phyloP scores from a whole-genome alignment of 2,113 vertebrate genomes.

The Panurus biarmicus region DNA sequence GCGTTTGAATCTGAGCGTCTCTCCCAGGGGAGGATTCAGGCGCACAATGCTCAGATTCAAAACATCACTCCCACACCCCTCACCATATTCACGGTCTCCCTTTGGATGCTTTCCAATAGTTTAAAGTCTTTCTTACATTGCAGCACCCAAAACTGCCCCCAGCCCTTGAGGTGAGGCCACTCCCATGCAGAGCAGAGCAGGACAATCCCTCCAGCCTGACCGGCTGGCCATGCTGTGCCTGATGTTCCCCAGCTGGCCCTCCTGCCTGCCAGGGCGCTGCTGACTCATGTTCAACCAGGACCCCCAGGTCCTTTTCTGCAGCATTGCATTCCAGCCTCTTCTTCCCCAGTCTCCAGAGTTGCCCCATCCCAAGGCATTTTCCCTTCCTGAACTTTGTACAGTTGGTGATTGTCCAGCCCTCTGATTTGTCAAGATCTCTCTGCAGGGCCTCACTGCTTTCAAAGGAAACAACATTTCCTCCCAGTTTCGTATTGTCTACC shows the following conservation, averaged over 20 bases:
- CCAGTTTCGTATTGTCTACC: neutral
- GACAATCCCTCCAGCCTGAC: neutral
- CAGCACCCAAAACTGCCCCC: rapidly evolving
- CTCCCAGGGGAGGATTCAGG: no score
- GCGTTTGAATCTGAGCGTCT: no score
- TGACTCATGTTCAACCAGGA: rapidly evolving
- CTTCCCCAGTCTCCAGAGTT: neutral
- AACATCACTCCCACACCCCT: no score
- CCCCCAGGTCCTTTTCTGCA: no score
- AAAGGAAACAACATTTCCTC: neutral
- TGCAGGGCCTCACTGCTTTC: neutral
- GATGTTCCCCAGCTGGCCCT: rapidly evolving
- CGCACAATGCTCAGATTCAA: no score
- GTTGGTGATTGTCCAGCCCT: no score
- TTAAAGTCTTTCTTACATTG: neutral
- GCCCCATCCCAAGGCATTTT: neutral
- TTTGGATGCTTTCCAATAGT: neutral
- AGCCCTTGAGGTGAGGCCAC: rapidly evolving
- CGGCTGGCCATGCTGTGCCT: rapidly evolving
- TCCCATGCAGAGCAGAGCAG: rapidly evolving
- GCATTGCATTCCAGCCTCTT: rapidly evolving
- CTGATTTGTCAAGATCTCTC: neutral
- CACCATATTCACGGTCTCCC: no score
- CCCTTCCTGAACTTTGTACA: neutral
- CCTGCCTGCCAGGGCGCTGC: neutral